Evolutionary conservation across 2,888 invertebrate species (phyloP).

Genomic region (Dichetophora obliterata): DNA sequence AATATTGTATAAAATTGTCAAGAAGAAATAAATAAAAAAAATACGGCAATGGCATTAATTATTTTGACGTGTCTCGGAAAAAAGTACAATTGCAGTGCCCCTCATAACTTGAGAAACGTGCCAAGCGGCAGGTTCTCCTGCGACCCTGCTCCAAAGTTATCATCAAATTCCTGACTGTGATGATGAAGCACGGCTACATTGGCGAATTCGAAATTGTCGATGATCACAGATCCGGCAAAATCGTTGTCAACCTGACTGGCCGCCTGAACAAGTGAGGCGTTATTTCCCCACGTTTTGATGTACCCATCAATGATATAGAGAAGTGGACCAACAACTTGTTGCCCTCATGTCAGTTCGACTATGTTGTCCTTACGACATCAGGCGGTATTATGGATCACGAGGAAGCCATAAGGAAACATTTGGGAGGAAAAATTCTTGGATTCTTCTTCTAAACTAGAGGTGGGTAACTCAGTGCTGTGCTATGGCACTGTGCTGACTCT

Average conservation of each 20-base stretch:
- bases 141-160: conserved; percentile 99
- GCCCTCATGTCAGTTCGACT: conserved; percentile 99
- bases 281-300: conserved; percentile 98
- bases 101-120: conserved; percentile 98
- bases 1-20: too few species aligned
- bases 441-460: conserved; percentile 99
- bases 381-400: conserved; percentile 99
- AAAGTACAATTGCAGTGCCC: too few species aligned
- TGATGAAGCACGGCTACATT: conserved; percentile 99
- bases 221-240: conserved; percentile 99
- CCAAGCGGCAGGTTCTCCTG: conserved; percentile 98
- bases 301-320: conserved; percentile 95
- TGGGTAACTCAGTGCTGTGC: too few species aligned
- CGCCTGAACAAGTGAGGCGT: conserved; percentile 99
- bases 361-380: conserved; percentile 97
- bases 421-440: conserved; percentile 99
- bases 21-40: too few species aligned
- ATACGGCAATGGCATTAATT: too few species aligned
- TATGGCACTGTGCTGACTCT: too few species aligned
- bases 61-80: too few species aligned
- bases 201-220: conserved; percentile 99
- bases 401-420: conserved; percentile 99
- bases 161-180: conserved; percentile 97
- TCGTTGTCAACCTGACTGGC: conserved; percentile 98
- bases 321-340: conserved; percentile 98